A percentile compares a stretch with the other conserved stretches of the same genome.
These are phyloP conservation scores for Porites evermanni DNA, from an alignment of 92 coral and sea anemone genomes.

Conservation along the genomic window DNA sequence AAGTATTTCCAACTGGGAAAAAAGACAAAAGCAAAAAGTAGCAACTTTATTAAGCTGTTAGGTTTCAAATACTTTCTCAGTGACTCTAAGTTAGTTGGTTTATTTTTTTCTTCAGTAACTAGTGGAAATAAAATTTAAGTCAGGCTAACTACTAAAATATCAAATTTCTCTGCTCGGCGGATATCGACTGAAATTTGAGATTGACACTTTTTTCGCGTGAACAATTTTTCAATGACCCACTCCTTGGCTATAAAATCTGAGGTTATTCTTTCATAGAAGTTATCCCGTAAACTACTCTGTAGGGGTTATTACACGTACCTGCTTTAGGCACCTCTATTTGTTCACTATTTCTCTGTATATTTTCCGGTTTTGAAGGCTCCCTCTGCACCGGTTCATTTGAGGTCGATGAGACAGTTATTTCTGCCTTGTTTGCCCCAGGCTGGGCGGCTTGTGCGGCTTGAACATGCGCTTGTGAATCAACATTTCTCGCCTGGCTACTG, in stretches of 20 bases:
- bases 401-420: neutral
- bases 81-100: too few species aligned
- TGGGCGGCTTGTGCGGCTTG: slow-evolving; percentile 20
- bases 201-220: neutral
- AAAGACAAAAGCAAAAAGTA: neutral
- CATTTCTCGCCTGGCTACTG: slow-evolving; percentile 70
- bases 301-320: slow-evolving; percentile 11
- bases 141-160: slow-evolving; percentile 29
- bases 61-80: neutral
- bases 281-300: neutral
- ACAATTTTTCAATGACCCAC: too few species aligned
- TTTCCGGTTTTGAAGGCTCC: slow-evolving; percentile 11
- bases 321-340: slow-evolving; percentile 17
- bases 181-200: neutral
- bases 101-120: too few species aligned
- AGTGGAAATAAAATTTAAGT: neutral
- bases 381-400: slow-evolving; percentile 26
- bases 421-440: slow-evolving; percentile 21
- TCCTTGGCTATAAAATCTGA: too few species aligned
- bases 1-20: neutral
- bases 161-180: slow-evolving; percentile 27
- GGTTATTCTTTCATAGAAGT: neutral
- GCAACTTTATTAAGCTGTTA: neutral
- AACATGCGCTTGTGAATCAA: slow-evolving; percentile 27
- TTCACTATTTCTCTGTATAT: neutral